phyloP scores from a whole-genome alignment of 2,888 invertebrate genomes.

The Erpobdella octoculata region DNA sequence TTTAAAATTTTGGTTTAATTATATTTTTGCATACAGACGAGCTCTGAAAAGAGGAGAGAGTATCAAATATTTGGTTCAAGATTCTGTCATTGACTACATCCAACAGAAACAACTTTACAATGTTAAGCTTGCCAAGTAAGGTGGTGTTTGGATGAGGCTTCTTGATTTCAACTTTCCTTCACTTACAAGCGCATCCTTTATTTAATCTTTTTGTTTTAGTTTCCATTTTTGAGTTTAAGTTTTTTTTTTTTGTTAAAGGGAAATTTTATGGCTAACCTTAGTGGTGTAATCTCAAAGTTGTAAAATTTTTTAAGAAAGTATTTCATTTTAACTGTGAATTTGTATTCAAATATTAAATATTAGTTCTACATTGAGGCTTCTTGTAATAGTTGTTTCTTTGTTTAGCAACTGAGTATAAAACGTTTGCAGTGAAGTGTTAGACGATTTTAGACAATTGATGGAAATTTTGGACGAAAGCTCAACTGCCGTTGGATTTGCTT shows the following conservation, averaged over 20 bases:
- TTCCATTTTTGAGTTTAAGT: no score
- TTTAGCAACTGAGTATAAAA: not conserved
- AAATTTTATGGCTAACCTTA: no score
- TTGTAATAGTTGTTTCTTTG: not conserved
- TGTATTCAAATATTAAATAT: no score
- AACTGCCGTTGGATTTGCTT: not conserved
- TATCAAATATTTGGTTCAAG: slow-evolving; percentile 52
- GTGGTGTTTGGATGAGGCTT: not conserved
- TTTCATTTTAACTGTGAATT: no score
- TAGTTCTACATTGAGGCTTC: not conserved
- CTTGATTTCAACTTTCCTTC: no score
- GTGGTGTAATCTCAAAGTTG: no score
- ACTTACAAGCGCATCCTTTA: no score
- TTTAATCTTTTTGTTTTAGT: no score
- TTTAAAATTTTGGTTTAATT: not conserved
- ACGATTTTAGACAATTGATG: not conserved
- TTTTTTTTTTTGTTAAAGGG: no score
- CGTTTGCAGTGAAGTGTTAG: slow-evolving; percentile 1
- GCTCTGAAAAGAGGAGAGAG: slow-evolving; percentile 49
- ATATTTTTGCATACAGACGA: slow-evolving; percentile 41
- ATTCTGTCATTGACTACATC: slow-evolving; percentile 53
- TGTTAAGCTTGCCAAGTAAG: slow-evolving; percentile 34
- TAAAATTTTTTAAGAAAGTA: no score
- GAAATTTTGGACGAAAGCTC: not conserved
- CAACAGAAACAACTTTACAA: slow-evolving; percentile 49